A percentile compares a stretch with the other conserved stretches of the same genome.
Conservation (phyloP, 2,113 vertebrate genomes). For the Siniperca chuatsi region DNA sequence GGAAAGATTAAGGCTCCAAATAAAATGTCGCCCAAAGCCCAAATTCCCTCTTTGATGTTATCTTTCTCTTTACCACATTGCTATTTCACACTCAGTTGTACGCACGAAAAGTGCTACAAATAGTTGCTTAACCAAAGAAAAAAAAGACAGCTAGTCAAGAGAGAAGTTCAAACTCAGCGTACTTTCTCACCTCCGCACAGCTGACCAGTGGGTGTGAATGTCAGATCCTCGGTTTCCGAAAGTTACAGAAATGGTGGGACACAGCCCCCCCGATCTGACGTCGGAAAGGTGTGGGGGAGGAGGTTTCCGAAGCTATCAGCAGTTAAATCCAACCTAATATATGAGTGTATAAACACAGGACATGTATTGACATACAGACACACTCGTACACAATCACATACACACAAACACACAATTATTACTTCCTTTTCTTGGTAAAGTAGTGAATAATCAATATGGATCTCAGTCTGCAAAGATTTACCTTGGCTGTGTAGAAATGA, state of each 20-base stretch:
- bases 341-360: not conserved
- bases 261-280: not conserved
- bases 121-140: not conserved
- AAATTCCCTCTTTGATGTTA: conserved; percentile 66
- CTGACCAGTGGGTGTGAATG: not conserved
- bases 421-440: conserved; percentile 15
- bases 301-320: not conserved
- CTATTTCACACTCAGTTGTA: conserved; percentile 47
- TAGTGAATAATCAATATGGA: conserved; percentile 53
- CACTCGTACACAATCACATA: not conserved
- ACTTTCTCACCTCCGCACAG: not conserved
- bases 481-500: conserved; percentile 46
- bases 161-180: not conserved
- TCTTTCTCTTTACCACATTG: conserved; percentile 63
- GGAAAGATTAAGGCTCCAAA: conserved; percentile 69
- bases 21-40: conserved; percentile 68
- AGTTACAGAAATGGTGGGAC: not conserved
- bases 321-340: not conserved
- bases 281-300: not conserved
- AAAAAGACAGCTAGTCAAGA: not conserved
- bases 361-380: conserved; percentile 2
- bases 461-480: conserved; percentile 44
- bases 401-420: conserved; percentile 10
- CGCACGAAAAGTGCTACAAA: conserved; percentile 1
- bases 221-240: not conserved